Conservation (phyloP, 2,888 invertebrate species). For the Furcula furcula region DNA sequence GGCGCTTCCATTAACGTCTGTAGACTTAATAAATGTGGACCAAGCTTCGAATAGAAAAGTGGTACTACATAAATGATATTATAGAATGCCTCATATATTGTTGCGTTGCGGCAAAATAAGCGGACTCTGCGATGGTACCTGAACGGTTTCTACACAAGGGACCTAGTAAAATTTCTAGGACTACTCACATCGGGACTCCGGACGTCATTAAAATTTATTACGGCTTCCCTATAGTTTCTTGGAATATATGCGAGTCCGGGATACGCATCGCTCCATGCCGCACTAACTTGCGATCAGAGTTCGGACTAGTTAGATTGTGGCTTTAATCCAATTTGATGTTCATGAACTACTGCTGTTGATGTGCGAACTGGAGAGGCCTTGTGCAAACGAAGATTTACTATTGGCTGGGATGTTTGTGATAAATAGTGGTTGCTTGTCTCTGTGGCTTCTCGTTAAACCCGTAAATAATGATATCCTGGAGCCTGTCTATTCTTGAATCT, state of each 20-base stretch:
- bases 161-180: not conserved
- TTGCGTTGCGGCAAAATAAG: too few species aligned
- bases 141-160: too few species aligned
- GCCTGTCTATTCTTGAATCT: too few species aligned
- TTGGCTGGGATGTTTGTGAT: constrained; percentile 16
- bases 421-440: constrained; percentile 16
- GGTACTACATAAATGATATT: too few species aligned
- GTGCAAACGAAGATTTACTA: constrained; percentile 31
- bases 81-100: too few species aligned
- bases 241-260: constrained; percentile 20
- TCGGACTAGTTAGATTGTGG: constrained; percentile 49
- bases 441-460: too few species aligned
- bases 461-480: too few species aligned
- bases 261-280: constrained; percentile 25
- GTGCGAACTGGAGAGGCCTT: constrained; percentile 28
- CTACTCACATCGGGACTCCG: not conserved
- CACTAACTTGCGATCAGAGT: constrained; percentile 46
- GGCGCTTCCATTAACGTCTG: too few species aligned
- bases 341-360: constrained; percentile 47
- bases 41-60: too few species aligned
- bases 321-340: constrained; percentile 52
- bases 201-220: not conserved
- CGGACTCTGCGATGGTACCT: too few species aligned
- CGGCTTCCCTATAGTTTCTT: constrained; percentile 7
- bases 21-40: too few species aligned